Conservation (phyloP, 2,797 vertebrate genomes). For the Meriones psammophilus region DNA sequence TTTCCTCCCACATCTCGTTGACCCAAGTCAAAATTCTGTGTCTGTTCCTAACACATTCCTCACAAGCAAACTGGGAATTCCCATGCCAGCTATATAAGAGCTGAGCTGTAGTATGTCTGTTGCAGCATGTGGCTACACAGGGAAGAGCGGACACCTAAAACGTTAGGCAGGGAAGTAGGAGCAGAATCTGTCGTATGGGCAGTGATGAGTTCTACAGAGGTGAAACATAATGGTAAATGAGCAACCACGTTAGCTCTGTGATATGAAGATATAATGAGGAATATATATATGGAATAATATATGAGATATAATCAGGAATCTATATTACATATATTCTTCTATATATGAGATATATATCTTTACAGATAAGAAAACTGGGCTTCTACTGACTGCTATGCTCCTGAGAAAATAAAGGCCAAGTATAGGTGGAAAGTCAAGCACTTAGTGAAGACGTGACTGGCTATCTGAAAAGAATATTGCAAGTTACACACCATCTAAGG, state of each 20-base stretch:
- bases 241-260: neutral
- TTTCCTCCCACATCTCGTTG: neutral
- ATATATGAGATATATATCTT: no score
- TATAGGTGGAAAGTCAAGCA: neutral
- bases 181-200: neutral
- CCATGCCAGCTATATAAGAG: neutral
- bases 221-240: neutral
- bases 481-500: neutral
- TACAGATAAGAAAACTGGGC: neutral
- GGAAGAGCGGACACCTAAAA: neutral
- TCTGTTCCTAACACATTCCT: neutral
- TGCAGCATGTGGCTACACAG: neutral
- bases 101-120: neutral
- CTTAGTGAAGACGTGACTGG: neutral
- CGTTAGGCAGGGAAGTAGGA: neutral
- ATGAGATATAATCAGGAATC: no score
- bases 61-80: neutral
- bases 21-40: neutral
- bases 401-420: neutral
- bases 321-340: no score
- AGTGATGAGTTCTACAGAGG: neutral
- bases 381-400: neutral
- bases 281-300: no score
- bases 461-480: slow-evolving; percentile 30
- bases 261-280: slow-evolving; percentile 5